Evolutionary conservation across 2,113 vertebrate species (phyloP), one percentile per base, ranked within the genome.

Genomic region (Scytalopus superciliaris): DNA sequence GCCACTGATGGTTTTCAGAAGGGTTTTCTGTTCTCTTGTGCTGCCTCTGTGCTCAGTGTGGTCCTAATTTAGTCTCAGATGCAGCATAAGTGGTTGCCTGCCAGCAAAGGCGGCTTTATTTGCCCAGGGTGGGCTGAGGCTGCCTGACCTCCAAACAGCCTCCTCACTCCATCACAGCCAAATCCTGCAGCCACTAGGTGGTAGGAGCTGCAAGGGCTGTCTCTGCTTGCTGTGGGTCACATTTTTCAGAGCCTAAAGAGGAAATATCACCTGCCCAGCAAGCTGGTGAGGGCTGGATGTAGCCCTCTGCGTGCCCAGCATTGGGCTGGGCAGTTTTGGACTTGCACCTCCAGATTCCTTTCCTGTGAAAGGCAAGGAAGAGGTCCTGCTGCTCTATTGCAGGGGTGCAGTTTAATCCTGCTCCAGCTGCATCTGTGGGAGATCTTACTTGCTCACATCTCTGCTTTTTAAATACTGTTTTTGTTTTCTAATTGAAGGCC

Each of bases 121-220:
- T 74, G 19, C 44, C 68, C 22, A 1, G 12, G 53, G 13, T 88
- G 59, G n/a, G 52, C 70, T 73, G 77, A 40, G 47, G 35, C 42
- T 82, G 56, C 62, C 69, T 39, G 84, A 33, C 44, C 52, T 79
- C 40, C 42, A 19, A 7, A 4, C 25, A 55, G 28, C 60, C 53
- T 74, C 50, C 55, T 57, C 2, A 1, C 62, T 60, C 55, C 40
- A 11, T 4, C 47, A 15, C 49, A 55, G 45, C 21, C 63, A 42
- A 55, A 9, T 16, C 16, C 4, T 76, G 83, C 80, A 90, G 70
- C 96, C 97, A 62, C 94, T 94, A 92, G 95, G 72, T 97, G 97
- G 96, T 97, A 96, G 94, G 64, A 94, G 73, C 67, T 84, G 66
- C 96, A 82, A 95, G 63, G 37, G 19, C 60, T 88, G 83, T 56